phyloP scores from a whole-genome alignment of 2,888 invertebrate genomes.

The Crossocerus cetratus region DNA sequence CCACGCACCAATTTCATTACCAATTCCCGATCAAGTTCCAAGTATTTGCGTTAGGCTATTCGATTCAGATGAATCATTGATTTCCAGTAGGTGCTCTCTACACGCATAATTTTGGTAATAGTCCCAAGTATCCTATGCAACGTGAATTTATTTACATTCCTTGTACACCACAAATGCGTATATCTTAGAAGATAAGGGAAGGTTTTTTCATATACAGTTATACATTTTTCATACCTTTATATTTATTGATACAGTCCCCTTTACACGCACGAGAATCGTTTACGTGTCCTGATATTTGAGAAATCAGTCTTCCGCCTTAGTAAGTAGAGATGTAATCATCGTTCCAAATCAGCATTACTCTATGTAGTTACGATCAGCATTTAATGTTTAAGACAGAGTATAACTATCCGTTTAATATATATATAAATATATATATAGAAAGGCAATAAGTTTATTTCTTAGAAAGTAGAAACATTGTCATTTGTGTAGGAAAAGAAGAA shows the following conservation, averaged over 20 bases:
- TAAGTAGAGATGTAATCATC: neutral
- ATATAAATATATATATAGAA: neutral
- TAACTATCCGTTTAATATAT: neutral
- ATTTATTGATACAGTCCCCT: neutral
- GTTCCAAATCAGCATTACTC: neutral
- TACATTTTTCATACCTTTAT: neutral
- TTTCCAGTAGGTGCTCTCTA: too few species aligned
- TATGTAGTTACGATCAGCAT: constrained; percentile 26
- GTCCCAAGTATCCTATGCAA: too few species aligned
- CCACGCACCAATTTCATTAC: too few species aligned
- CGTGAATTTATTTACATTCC: too few species aligned
- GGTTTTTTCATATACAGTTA: neutral
- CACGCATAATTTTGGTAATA: too few species aligned
- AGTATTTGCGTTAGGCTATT: too few species aligned
- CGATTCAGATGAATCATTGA: too few species aligned
- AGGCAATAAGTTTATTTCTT: constrained; percentile 5
- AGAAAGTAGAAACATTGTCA: constrained; percentile 25
- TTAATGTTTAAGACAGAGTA: constrained; percentile 18
- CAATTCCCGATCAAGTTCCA: too few species aligned
- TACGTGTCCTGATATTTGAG: neutral
- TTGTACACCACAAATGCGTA: too few species aligned
- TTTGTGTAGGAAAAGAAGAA: constrained; percentile 15
- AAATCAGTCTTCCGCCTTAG: constrained; percentile 26
- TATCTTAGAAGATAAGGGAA: too few species aligned
- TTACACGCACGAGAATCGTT: neutral